A percentile compares a stretch with the other conserved stretches of the same genome.
Evolutionary conservation across 2,888 invertebrate species (phyloP).

Genomic region (Aelia acuminata): DNA sequence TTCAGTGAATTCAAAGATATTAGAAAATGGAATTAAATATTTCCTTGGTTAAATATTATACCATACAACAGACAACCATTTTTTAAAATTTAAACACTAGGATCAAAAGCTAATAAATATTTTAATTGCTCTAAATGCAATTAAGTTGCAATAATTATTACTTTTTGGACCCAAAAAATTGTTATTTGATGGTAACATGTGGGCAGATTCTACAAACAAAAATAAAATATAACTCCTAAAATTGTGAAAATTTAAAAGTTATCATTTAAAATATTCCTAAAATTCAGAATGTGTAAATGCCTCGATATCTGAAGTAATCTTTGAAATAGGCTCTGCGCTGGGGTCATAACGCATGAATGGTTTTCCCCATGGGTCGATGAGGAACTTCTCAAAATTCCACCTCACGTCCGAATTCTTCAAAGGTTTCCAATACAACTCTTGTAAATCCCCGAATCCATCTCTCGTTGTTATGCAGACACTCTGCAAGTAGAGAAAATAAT

Average conservation of each 20-base stretch:
- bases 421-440: conserved; percentile 67
- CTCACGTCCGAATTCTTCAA: conserved; percentile 68
- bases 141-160: not conserved
- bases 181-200: not conserved
- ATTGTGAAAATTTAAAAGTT: not conserved
- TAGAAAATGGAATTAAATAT: too few relatives aligned
- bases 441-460: conserved; percentile 67
- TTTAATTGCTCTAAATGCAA: not conserved
- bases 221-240: not conserved
- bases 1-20: too few relatives aligned
- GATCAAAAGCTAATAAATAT: not conserved
- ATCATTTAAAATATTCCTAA: conserved; percentile 1
- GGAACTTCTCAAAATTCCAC: conserved; percentile 71
- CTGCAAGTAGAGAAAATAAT: conserved; percentile 65
- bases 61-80: too few relatives aligned
- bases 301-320: conserved; percentile 64
- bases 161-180: not conserved
- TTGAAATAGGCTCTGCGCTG: conserved; percentile 67
- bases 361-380: conserved; percentile 68
- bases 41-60: too few relatives aligned
- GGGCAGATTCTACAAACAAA: not conserved
- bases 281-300: conserved; percentile 37
- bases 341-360: conserved; percentile 68
- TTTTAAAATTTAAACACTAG: too few relatives aligned
- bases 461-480: conserved; percentile 68